Conservation (phyloP, 2,113 vertebrate species). For the Apus apus region DNA sequence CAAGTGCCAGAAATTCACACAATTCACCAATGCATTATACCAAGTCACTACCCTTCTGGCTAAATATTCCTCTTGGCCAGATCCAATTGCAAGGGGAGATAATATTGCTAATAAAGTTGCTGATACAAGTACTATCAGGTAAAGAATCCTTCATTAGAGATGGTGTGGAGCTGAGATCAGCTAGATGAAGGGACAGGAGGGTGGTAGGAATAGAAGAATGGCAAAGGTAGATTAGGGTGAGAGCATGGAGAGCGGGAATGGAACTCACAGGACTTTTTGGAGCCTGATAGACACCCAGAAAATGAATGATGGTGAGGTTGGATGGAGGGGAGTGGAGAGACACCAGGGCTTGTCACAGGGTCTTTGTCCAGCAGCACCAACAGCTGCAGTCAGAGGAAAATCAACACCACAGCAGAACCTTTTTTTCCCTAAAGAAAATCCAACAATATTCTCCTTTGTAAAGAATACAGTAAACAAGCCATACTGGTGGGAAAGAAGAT, state of each 20-base stretch:
- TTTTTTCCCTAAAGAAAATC: background rate
- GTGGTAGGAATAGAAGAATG: background rate
- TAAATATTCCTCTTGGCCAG: background rate
- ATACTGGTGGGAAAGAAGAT: background rate
- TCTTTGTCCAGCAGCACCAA: background rate
- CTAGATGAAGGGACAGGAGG: background rate
- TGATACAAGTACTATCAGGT: background rate
- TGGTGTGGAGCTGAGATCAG: background rate
- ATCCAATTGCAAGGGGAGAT: background rate
- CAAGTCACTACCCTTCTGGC: background rate
- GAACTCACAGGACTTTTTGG: background rate
- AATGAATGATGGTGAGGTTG: background rate
- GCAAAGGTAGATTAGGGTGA: background rate
- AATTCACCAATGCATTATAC: background rate
- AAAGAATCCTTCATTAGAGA: background rate
- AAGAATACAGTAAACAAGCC: background rate
- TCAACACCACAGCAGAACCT: background rate
- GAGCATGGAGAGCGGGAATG: accelerated
- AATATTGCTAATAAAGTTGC: background rate
- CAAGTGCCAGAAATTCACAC: background rate
- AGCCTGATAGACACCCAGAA: background rate
- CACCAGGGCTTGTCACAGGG: background rate
- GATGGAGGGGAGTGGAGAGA: background rate
- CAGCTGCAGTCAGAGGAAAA: background rate
- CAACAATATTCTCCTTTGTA: background rate